Conservation (phyloP, 2,888 invertebrate genomes). For the Calliopum simillimum region DNA sequence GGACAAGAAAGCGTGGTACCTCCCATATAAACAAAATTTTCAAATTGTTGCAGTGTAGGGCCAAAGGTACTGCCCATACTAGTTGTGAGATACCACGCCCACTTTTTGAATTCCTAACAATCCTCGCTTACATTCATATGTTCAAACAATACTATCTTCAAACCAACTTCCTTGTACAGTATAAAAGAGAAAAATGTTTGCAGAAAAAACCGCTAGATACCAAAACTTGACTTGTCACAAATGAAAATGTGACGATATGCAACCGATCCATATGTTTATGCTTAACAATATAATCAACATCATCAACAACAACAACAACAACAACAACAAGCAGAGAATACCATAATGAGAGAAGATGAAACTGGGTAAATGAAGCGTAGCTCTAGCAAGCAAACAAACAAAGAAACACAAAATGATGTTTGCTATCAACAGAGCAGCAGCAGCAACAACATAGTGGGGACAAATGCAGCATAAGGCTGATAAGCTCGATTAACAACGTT, state of each 20-base stretch:
- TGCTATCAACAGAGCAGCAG: not conserved
- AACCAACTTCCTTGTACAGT: no score
- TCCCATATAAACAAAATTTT: no score
- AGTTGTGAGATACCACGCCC: no score
- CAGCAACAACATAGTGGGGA: not conserved
- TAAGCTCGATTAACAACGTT: constrained; percentile 18
- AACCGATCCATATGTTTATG: not conserved
- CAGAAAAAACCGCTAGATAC: constrained; percentile 26
- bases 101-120: no score
- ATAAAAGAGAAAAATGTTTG: not conserved
- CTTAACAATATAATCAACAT: not conserved
- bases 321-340: no score
- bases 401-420: constrained; percentile 6
- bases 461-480: not conserved
- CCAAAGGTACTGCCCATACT: no score
- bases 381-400: not conserved
- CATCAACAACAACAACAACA: not conserved
- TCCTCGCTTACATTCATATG: no score
- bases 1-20: no score
- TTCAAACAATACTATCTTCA: no score
- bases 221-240: constrained; percentile 12
- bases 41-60: no score
- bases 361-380: constrained; percentile 27
- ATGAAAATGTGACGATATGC: not conserved
- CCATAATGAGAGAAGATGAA: constrained; percentile 17